Evolutionary conservation across 2,888 invertebrate genomes (phyloP).

Genomic region (Serripes groenlandicus): DNA sequence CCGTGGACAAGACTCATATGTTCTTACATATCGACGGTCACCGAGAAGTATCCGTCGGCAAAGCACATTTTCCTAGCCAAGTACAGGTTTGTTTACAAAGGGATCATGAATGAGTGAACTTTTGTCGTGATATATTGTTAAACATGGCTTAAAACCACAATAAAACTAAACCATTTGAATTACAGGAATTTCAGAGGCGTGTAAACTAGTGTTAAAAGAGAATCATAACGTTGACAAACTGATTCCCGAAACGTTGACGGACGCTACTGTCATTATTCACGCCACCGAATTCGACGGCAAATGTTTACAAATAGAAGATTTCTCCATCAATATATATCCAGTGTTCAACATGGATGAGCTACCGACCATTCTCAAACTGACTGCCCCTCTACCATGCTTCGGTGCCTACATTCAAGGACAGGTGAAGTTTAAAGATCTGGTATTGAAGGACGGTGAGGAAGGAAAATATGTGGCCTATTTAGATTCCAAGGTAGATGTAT

Average conservation of each 20-base stretch:
- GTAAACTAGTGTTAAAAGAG: slow-evolving; percentile 47
- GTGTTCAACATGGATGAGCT: slow-evolving; percentile 62
- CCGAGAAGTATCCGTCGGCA: no score
- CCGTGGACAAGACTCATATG: no score
- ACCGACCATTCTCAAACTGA: slow-evolving; percentile 65
- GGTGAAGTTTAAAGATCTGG: slow-evolving; percentile 56
- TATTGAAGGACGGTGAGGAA: slow-evolving; percentile 56
- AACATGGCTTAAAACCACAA: no score
- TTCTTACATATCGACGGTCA: no score
- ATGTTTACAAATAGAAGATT: slow-evolving; percentile 43
- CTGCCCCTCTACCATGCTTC: slow-evolving; percentile 69
- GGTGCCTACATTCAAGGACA: slow-evolving; percentile 64
- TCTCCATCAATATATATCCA: slow-evolving; percentile 66
- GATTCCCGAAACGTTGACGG: slow-evolving; percentile 38
- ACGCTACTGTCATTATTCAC: slow-evolving; percentile 63
- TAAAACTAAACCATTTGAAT: no score
- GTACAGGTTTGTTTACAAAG: no score
- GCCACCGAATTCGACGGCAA: slow-evolving; percentile 56
- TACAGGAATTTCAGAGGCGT: slow-evolving; percentile 55
- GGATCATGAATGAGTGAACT: no score
- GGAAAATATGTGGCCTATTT: slow-evolving; percentile 67
- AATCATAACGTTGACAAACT: slow-evolving; percentile 64
- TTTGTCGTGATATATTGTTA: no score
- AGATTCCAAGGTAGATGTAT: slow-evolving; percentile 58
- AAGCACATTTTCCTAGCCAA: no score